Evolutionary conservation across 2,888 invertebrate genomes (phyloP).

Genomic region (Synanthedon myopaeformis): DNA sequence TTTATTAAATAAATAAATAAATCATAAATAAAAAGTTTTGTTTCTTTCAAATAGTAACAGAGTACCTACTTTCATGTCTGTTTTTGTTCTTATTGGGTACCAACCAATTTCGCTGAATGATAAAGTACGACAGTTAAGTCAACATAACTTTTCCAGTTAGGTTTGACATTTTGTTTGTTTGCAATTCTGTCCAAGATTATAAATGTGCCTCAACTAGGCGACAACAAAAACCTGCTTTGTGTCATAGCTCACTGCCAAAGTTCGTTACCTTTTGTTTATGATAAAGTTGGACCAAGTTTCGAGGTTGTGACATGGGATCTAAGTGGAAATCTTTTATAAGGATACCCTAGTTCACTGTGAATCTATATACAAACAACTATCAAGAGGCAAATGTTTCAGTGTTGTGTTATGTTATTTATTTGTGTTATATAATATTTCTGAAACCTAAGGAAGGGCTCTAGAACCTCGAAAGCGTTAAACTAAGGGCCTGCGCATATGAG

Average conservation of each 20-base stretch:
- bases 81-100: slow-evolving; percentile 5
- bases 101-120: slow-evolving; percentile 5
- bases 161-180: slow-evolving; percentile 6
- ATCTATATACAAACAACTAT: too few relatives aligned
- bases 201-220: slow-evolving; percentile 19
- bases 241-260: slow-evolving; percentile 28
- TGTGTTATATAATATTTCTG: too few relatives aligned
- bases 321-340: slow-evolving; percentile 33
- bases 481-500: too few relatives aligned
- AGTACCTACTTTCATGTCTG: background rate
- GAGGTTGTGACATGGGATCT: slow-evolving; percentile 30
- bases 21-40: too few relatives aligned
- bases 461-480: too few relatives aligned
- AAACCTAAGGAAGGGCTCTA: too few relatives aligned
- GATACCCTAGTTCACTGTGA: slow-evolving; percentile 1
- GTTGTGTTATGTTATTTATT: too few relatives aligned
- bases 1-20: too few relatives aligned
- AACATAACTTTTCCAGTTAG: background rate
- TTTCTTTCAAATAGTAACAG: too few relatives aligned
- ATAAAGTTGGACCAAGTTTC: slow-evolving; percentile 32
- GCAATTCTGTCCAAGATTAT: slow-evolving; percentile 16
- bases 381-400: too few relatives aligned
- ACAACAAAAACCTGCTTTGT: slow-evolving; percentile 21
- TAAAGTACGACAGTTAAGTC: background rate
- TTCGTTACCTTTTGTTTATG: slow-evolving; percentile 39